phyloP scores from a whole-genome alignment of 2,888 invertebrate species.

The Dolichopus griseipennis region DNA sequence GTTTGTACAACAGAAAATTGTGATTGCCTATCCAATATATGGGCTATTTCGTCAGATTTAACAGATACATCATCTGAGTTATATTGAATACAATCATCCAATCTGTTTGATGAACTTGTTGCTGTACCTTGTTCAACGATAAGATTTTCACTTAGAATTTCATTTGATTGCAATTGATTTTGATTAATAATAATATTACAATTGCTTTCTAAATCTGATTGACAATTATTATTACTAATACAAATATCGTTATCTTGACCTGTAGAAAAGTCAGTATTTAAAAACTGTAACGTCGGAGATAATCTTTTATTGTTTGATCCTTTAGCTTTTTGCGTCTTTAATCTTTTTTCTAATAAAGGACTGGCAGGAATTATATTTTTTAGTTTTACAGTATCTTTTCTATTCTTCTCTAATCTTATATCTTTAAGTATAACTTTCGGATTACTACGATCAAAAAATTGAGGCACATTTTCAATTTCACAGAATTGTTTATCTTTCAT shows the following conservation, averaged over 20 bases:
- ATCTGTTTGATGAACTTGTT: not conserved
- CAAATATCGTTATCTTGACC: not conserved
- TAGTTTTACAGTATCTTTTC: slow-evolving; percentile 36
- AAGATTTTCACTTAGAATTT: not conserved
- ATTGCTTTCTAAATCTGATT: not conserved
- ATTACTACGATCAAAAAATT: not conserved
- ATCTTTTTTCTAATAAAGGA: not conserved
- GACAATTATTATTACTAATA: not conserved
- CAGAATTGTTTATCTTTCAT: slow-evolving; percentile 35
- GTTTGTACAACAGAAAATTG: not conserved
- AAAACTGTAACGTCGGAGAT: not conserved
- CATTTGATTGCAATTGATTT: not conserved
- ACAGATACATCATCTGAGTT: not conserved
- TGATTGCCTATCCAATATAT: not conserved
- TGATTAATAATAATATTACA: not conserved
- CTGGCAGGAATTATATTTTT: not conserved
- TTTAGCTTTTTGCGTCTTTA: not conserved
- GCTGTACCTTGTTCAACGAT: not conserved
- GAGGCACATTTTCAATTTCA: slow-evolving; percentile 4
- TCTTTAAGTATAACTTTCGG: slow-evolving; percentile 41
- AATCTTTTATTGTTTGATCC: not conserved
- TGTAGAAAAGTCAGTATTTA: not conserved
- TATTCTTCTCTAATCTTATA: slow-evolving; percentile 12
- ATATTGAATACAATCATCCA: not conserved
- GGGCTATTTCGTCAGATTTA: not conserved